Percentiles rank a stretch among this genome's conserved stretches.
phyloP scores from a whole-genome alignment of 2,797 vertebrate species.

The Numenius phaeopus region DNA sequence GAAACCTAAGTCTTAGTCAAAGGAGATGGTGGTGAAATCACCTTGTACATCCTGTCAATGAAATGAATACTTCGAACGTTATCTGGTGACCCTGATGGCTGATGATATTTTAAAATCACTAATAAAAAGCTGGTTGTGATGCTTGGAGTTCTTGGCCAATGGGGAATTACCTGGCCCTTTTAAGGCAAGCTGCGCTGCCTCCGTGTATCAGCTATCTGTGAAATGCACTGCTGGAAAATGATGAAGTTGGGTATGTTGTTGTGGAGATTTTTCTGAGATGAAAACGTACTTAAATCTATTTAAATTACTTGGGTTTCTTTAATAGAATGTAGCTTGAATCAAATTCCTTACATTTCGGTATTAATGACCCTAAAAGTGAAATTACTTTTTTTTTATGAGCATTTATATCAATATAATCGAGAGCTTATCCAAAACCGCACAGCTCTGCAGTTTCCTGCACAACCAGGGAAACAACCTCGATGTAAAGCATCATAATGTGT shows the following conservation, averaged over 20 bases:
- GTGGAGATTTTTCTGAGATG: neutral
- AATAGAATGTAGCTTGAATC: neutral
- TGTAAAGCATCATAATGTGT: neutral
- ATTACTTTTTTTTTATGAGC: neutral
- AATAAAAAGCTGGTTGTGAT: neutral
- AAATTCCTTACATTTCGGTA: neutral
- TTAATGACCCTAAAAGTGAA: slow-evolving; percentile 10
- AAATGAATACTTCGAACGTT: neutral
- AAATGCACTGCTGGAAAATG: neutral
- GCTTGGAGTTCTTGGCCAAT: neutral
- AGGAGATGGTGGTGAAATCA: neutral
- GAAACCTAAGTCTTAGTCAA: neutral
- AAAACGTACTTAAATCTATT: neutral
- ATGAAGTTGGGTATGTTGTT: too few species aligned
- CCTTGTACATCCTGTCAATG: neutral
- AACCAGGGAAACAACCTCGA: neutral
- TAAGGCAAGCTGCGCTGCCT: neutral
- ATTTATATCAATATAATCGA: neutral
- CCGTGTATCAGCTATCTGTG: neutral
- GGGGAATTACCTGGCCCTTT: neutral
- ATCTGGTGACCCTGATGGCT: neutral
- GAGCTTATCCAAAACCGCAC: neutral
- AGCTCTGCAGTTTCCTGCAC: neutral
- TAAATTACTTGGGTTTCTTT: neutral
- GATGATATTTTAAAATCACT: neutral